Conservation (phyloP, 2,888 invertebrate genomes). For the Hydraecia micacea region DNA sequence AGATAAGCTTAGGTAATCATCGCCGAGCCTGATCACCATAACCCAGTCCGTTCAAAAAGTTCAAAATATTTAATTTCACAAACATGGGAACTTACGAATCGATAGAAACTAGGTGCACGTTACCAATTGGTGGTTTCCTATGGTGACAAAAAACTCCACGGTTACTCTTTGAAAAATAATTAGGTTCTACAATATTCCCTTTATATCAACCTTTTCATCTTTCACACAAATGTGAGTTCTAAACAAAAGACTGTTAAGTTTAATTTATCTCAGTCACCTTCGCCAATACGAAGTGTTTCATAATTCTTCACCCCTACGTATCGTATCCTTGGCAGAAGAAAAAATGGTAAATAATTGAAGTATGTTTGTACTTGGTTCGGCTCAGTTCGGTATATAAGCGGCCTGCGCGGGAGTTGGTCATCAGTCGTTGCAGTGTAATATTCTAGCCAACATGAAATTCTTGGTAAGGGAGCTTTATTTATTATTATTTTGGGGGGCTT, state of each 20-base stretch:
- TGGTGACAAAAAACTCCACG: neutral
- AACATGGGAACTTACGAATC: too few relatives aligned
- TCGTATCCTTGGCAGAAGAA: conserved; percentile 73
- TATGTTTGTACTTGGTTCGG: conserved; percentile 53
- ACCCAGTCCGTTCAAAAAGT: neutral
- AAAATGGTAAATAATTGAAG: conserved; percentile 72
- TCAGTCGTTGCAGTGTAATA: conserved; percentile 77
- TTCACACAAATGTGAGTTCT: conserved; percentile 31
- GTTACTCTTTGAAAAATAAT: neutral
- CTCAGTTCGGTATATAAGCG: conserved; percentile 75
- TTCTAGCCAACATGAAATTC: conserved; percentile 82
- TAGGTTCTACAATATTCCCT: neutral
- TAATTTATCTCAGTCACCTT: conserved; percentile 29
- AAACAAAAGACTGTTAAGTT: conserved; percentile 14
- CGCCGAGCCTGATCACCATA: neutral
- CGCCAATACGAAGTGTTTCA: conserved; percentile 35
- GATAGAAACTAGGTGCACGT: neutral
- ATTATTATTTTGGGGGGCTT: conserved; percentile 41
- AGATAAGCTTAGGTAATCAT: neutral
- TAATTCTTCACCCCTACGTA: conserved; percentile 66
- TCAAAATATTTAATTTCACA: neutral
- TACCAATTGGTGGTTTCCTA: neutral
- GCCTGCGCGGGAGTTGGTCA: conserved; percentile 69
- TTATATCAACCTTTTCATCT: neutral
- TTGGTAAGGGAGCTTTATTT: conserved; percentile 77